Percentiles rank a stretch among this genome's conserved stretches.
These are phyloP conservation scores for Clusia tigrina DNA, from an alignment of 2,888 invertebrate genomes.

Conservation along the genomic window DNA sequence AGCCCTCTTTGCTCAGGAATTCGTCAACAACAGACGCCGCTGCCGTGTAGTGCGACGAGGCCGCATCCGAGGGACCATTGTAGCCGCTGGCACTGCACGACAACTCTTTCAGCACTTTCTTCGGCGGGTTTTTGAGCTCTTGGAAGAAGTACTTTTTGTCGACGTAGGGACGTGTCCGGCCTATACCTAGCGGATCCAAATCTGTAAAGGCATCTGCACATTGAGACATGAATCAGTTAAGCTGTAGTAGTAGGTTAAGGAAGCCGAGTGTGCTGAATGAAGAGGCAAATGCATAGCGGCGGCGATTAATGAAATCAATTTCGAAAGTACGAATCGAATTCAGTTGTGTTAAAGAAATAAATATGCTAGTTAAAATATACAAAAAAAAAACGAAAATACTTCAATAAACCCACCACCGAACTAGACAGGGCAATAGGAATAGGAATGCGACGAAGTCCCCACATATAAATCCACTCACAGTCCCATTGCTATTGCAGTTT, in stretches of 20 bases:
- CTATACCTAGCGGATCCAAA: slow-evolving; percentile 91
- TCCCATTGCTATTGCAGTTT: no score
- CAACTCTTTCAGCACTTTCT: slow-evolving; percentile 89
- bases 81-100: slow-evolving; percentile 42
- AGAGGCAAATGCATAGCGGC: no score
- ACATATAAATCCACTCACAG: no score
- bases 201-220: slow-evolving; percentile 89
- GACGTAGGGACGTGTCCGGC: slow-evolving; percentile 89
- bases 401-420: background rate
- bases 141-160: slow-evolving; percentile 97
- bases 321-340: no score
- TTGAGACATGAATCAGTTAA: slow-evolving; percentile 53
- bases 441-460: no score
- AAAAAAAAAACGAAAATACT: background rate
- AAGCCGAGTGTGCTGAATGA: background rate
- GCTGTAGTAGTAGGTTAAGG: slow-evolving; percentile 28
- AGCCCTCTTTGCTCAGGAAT: slow-evolving; percentile 44
- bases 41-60: slow-evolving; percentile 20
- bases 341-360: background rate
- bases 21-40: slow-evolving; percentile 39
- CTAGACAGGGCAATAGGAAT: no score
- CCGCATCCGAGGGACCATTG: slow-evolving; percentile 11
- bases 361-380: background rate
- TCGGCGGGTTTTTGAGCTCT: slow-evolving; percentile 93
- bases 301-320: no score